phyloP scores from a whole-genome alignment of 2,888 invertebrate species.

The Aromia moschata region DNA sequence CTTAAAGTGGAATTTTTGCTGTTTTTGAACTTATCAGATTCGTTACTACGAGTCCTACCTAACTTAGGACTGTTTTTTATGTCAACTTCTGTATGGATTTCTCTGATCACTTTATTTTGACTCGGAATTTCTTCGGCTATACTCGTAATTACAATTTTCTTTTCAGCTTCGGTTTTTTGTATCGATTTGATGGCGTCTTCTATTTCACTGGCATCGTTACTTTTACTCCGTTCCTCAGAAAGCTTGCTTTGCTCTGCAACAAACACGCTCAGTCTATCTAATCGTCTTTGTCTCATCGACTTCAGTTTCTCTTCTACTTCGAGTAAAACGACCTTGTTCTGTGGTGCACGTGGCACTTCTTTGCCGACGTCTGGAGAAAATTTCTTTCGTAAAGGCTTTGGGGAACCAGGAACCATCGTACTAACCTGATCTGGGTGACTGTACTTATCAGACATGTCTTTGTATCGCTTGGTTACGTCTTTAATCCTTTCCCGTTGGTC shows the following conservation, averaged over 20 bases:
- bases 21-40: slow-evolving; percentile 2
- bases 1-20: slow-evolving; percentile 19
- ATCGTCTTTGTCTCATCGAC: slow-evolving; percentile 38
- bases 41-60: slow-evolving; percentile 3
- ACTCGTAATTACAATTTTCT: slow-evolving; percentile 1
- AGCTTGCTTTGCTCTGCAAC: slow-evolving; percentile 35
- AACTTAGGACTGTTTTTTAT: slow-evolving; percentile 2
- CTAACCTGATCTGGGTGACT: neutral
- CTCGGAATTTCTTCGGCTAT: slow-evolving; percentile 19
- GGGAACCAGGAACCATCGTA: neutral
- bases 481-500: neutral
- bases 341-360: neutral
- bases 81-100: neutral
- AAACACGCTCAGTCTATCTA: slow-evolving; percentile 36
- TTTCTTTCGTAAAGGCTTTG: neutral
- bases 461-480: neutral
- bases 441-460: slow-evolving; percentile 2
- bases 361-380: neutral
- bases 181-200: slow-evolving; percentile 31
- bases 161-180: slow-evolving; percentile 17
- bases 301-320: slow-evolving; percentile 44
- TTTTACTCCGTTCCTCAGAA: slow-evolving; percentile 25
- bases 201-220: slow-evolving; percentile 21
- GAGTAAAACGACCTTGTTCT: slow-evolving; percentile 28
- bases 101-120: neutral